Percentiles rank a stretch among this genome's conserved stretches.
Evolutionary conservation across 2,888 invertebrate species (phyloP).

Genomic region (Branchellion lobata): DNA sequence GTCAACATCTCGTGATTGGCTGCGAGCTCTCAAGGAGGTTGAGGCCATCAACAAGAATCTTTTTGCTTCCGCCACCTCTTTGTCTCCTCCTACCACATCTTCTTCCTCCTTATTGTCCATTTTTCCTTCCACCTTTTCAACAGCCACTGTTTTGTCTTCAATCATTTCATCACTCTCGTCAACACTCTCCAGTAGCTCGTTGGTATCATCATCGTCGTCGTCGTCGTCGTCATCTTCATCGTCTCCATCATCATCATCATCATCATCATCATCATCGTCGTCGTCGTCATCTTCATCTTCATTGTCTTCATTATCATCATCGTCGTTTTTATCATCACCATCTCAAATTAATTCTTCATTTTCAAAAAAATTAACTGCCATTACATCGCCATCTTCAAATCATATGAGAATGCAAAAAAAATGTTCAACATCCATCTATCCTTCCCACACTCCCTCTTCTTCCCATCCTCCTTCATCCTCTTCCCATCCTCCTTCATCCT

Average conservation of each 20-base stretch:
- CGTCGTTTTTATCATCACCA: not conserved
- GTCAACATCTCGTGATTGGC: not conserved
- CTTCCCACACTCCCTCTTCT: too few relatives aligned
- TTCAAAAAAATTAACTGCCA: not conserved
- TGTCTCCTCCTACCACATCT: not conserved
- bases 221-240: not conserved
- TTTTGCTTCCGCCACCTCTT: not conserved
- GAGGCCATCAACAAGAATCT: not conserved
- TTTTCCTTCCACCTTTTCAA: not conserved
- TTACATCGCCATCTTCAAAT: not conserved
- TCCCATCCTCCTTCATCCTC: too few relatives aligned
- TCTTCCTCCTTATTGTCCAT: not conserved
- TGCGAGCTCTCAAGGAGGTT: not conserved
- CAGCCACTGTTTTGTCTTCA: not conserved
- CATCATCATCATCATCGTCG: not conserved
- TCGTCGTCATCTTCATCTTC: not conserved
- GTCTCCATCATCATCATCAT: not conserved
- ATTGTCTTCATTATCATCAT: slow-evolving; percentile 17
- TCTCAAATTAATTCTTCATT: not conserved
- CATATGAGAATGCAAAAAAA: not conserved
- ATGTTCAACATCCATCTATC: not conserved
- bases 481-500: too few relatives aligned
- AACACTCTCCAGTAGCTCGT: not conserved
- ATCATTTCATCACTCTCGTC: not conserved
- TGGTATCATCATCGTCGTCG: not conserved